phyloP scores from a whole-genome alignment of 53 echinoderm and acorn worm species.

The Arbacia lixula region DNA sequence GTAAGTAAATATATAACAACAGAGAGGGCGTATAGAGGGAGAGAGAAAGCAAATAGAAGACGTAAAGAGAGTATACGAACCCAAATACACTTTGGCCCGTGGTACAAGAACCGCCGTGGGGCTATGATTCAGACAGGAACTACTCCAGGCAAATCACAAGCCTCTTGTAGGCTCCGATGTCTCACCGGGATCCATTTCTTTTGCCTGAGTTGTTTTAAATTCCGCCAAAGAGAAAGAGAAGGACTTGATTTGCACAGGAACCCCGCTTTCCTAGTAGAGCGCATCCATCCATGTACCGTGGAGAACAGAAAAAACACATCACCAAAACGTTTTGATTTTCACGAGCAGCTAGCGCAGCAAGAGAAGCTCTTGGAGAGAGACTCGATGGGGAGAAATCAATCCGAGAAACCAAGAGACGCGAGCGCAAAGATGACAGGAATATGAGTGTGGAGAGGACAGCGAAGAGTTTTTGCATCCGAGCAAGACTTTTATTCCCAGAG shows the following conservation, averaged over 20 bases:
- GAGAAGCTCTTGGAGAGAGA: conserved; percentile 14
- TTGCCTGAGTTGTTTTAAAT: conserved; percentile 30
- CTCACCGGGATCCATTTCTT: conserved; percentile 34
- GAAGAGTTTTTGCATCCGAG: conserved; percentile 25
- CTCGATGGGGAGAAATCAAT: conserved; percentile 27
- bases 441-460: background rate
- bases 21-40: too few relatives aligned
- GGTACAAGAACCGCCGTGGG: background rate
- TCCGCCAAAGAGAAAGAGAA: conserved; percentile 5
- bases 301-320: too few relatives aligned
- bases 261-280: background rate
- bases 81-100: conserved; percentile 1
- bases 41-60: too few relatives aligned
- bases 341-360: background rate
- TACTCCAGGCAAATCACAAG: conserved; percentile 42
- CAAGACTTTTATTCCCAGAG: too few relatives aligned
- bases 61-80: background rate
- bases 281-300: conserved; percentile 27
- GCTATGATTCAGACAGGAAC: conserved; percentile 4
- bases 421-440: background rate
- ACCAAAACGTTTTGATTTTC: conserved; percentile 26
- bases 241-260: conserved; percentile 37
- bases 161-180: background rate
- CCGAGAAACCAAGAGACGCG: conserved; percentile 17
- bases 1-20: too few relatives aligned